Percentiles rank a stretch among this genome's conserved stretches.
Evolutionary conservation across 2,888 invertebrate species (phyloP).

Genomic region (Mystacides longicornis): DNA sequence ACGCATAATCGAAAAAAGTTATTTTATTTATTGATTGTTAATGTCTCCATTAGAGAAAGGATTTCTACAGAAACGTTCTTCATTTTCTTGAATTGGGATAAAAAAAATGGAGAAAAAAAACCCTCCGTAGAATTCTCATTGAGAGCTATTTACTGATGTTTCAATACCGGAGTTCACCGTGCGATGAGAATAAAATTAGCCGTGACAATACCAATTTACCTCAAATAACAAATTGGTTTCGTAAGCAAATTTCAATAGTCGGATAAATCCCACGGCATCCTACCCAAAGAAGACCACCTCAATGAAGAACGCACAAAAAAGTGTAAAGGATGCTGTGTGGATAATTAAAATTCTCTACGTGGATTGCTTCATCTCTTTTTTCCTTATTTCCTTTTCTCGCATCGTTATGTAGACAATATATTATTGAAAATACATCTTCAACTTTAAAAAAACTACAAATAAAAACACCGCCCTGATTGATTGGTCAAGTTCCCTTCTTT

Average conservation of each 20-base stretch:
- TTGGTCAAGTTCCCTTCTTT: not conserved
- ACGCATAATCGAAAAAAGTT: too few relatives aligned
- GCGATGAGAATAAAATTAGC: slow-evolving; percentile 13
- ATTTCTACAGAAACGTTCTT: too few relatives aligned
- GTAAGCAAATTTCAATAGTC: slow-evolving; percentile 23
- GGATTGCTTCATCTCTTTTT: slow-evolving; percentile 2
- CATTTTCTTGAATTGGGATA: too few relatives aligned
- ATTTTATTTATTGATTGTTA: too few relatives aligned
- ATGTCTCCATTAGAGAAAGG: too few relatives aligned
- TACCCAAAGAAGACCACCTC: slow-evolving; percentile 17
- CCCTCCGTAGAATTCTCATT: too few relatives aligned
- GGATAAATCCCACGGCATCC: slow-evolving; percentile 9
- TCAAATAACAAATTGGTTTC: slow-evolving; percentile 18
- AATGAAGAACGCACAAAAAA: not conserved
- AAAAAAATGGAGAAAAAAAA: too few relatives aligned
- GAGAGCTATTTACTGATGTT: not conserved
- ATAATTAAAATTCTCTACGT: not conserved
- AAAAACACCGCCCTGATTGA: not conserved
- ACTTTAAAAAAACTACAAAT: not conserved
- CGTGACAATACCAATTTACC: slow-evolving; percentile 22
- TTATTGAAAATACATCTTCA: slow-evolving; percentile 1
- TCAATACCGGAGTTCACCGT: not conserved
- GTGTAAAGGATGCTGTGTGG: not conserved
- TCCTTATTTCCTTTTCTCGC: not conserved
- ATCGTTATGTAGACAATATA: not conserved